phyloP scores from a whole-genome alignment of 30 jellyfish, hydroid and myxozoan genomes.

The Turritopsis rubra region DNA sequence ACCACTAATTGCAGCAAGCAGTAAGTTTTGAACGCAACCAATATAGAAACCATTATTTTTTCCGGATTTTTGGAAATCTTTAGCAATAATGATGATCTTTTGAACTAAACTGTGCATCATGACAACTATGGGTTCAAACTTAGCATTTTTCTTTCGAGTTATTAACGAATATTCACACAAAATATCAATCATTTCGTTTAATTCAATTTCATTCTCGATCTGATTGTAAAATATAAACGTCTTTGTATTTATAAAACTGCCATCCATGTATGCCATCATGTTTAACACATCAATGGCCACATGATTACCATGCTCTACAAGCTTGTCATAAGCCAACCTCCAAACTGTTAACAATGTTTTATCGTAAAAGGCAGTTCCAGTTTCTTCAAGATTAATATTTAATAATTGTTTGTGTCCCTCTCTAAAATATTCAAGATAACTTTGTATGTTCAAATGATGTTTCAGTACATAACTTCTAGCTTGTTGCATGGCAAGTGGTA shows the following conservation, averaged over 20 bases:
- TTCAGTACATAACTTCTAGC: constrained; percentile 43
- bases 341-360: constrained; percentile 27
- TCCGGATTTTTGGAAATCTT: background rate
- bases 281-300: constrained; percentile 13
- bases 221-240: background rate
- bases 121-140: background rate
- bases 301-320: constrained; percentile 11
- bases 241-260: background rate
- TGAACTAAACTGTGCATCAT: constrained; percentile 3
- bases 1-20: background rate
- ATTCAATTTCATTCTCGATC: background rate
- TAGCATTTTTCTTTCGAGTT: background rate
- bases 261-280: constrained; percentile 11
- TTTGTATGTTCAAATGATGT: background rate
- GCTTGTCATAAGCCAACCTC: constrained; percentile 45
- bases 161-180: constrained; percentile 6
- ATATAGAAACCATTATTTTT: too few relatives aligned
- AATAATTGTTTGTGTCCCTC: constrained; percentile 27
- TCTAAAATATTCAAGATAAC: constrained; percentile 23
- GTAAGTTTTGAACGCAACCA: background rate
- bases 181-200: background rate
- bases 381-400: background rate
- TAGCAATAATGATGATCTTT: background rate
- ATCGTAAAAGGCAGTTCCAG: constrained; percentile 9
- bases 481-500: constrained; percentile 58